Conservation (phyloP, 1,140 invertebrate genomes). For the Drosophila trapezifrons region DNA sequence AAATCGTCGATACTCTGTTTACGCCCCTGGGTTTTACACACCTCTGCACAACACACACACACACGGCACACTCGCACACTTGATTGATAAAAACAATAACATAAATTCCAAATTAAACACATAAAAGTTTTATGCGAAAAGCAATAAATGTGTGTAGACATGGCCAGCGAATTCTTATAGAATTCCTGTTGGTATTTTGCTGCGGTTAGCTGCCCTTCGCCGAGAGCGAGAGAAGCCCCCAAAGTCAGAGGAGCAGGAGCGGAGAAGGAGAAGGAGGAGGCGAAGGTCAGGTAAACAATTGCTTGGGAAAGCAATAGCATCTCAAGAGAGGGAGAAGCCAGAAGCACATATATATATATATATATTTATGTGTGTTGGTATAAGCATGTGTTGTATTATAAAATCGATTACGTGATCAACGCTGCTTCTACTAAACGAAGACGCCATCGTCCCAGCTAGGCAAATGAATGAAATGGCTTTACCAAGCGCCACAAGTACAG, state of each 20-base stretch:
- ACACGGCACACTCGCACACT: slow-evolving; percentile 24
- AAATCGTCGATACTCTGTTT: slow-evolving; percentile 32
- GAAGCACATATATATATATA: slow-evolving; percentile 4
- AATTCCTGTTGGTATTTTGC: slow-evolving; percentile 31
- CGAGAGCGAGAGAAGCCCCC: slow-evolving; percentile 23
- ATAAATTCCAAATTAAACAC: slow-evolving; percentile 81
- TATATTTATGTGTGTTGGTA: slow-evolving; percentile 12
- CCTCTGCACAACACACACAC: slow-evolving; percentile 8
- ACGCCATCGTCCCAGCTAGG: slow-evolving; percentile 62
- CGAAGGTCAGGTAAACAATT: slow-evolving; percentile 80
- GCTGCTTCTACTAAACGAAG: slow-evolving; percentile 52
- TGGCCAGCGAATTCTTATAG: slow-evolving; percentile 51
- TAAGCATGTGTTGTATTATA: slow-evolving; percentile 62
- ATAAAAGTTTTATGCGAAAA: slow-evolving; percentile 74
- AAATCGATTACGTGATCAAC: slow-evolving; percentile 79
- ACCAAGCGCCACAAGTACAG: slow-evolving; percentile 42
- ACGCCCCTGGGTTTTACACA: slow-evolving; percentile 19
- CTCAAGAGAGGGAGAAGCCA: slow-evolving; percentile 14
- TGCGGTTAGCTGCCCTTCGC: slow-evolving; percentile 61
- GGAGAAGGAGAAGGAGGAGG: slow-evolving; percentile 1
- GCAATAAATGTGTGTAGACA: slow-evolving; percentile 78
- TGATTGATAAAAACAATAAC: slow-evolving; percentile 79
- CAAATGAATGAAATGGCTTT: slow-evolving; percentile 52
- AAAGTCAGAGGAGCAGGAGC: background rate
- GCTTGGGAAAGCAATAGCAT: slow-evolving; percentile 15